Conservation (phyloP, 2,888 invertebrate species). For the Zhuqinia jingwanae region DNA sequence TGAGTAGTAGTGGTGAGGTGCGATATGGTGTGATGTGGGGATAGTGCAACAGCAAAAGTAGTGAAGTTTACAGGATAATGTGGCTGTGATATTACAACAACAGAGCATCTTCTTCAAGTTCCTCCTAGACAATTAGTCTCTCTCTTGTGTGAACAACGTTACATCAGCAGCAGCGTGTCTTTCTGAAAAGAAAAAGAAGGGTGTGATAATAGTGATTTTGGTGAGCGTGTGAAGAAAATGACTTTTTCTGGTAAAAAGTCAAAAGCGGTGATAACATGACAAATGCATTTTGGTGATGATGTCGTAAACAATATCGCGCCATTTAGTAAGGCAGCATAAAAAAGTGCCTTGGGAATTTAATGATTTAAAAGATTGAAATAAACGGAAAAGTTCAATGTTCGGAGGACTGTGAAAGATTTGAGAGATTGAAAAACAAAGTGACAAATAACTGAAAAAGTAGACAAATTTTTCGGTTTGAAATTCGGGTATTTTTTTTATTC, state of each 20-base stretch:
- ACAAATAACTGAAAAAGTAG: neutral
- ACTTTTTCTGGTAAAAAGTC: conserved; percentile 33
- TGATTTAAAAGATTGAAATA: too few relatives aligned
- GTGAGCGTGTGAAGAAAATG: conserved; percentile 14
- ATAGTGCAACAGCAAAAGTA: too few relatives aligned
- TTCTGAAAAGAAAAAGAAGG: neutral
- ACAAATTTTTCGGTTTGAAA: too few relatives aligned
- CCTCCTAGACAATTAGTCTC: conserved; percentile 44
- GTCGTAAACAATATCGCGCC: neutral
- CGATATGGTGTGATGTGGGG: neutral
- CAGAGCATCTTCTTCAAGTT: too few relatives aligned
- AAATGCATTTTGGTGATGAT: conserved; percentile 4
- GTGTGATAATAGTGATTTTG: too few relatives aligned
- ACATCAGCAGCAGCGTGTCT: neutral
- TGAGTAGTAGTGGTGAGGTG: conserved; percentile 23
- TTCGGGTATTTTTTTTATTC: neutral
- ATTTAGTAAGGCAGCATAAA: neutral
- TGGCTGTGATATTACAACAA: too few relatives aligned
- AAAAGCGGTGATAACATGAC: conserved; percentile 29
- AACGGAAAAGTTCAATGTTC: conserved; percentile 37
- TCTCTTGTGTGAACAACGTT: neutral
- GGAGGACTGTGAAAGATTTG: too few relatives aligned
- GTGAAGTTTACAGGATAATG: too few relatives aligned
- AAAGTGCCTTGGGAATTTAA: neutral
- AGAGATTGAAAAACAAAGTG: conserved; percentile 3